phyloP scores from a whole-genome alignment of 2,888 invertebrate species.

The Apotomis capreana region DNA sequence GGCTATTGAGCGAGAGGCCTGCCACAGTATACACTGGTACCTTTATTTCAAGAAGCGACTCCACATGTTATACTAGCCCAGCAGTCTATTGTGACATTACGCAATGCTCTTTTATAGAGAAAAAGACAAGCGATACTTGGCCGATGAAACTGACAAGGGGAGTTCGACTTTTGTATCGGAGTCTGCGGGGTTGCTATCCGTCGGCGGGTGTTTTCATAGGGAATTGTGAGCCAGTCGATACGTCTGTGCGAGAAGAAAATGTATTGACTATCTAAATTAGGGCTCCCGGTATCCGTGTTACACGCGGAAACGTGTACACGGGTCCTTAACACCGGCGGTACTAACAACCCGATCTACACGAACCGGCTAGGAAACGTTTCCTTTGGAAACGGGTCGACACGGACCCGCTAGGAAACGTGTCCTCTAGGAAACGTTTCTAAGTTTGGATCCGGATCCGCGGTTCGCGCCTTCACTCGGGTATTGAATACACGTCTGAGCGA shows the following conservation, averaged over 20 bases:
- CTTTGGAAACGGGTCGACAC: too few relatives aligned
- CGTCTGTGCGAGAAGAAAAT: background rate
- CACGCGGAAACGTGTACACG: too few relatives aligned
- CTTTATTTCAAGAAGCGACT: slow-evolving; percentile 1
- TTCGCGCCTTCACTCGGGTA: too few relatives aligned
- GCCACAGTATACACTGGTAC: slow-evolving; percentile 15
- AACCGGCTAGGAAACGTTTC: too few relatives aligned
- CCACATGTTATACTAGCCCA: background rate
- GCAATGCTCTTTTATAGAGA: slow-evolving; percentile 4
- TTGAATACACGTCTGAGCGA: too few relatives aligned
- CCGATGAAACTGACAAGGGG: slow-evolving; percentile 43
- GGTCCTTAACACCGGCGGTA: too few relatives aligned
- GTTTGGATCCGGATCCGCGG: too few relatives aligned
- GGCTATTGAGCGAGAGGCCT: slow-evolving; percentile 14
- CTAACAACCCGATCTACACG: too few relatives aligned
- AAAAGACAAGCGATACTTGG: slow-evolving; percentile 27
- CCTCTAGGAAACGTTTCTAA: too few relatives aligned
- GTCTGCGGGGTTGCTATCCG: slow-evolving; percentile 44
- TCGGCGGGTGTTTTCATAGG: slow-evolving; percentile 7
- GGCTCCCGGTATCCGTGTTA: too few relatives aligned
- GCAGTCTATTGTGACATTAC: background rate
- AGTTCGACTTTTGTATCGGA: slow-evolving; percentile 37
- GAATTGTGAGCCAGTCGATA: slow-evolving; percentile 6
- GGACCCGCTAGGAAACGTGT: too few relatives aligned
- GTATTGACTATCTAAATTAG: too few relatives aligned